These are phyloP conservation scores for Lineus longissimus DNA, from an alignment of 1,140 invertebrate genomes.

Conservation along the genomic window DNA sequence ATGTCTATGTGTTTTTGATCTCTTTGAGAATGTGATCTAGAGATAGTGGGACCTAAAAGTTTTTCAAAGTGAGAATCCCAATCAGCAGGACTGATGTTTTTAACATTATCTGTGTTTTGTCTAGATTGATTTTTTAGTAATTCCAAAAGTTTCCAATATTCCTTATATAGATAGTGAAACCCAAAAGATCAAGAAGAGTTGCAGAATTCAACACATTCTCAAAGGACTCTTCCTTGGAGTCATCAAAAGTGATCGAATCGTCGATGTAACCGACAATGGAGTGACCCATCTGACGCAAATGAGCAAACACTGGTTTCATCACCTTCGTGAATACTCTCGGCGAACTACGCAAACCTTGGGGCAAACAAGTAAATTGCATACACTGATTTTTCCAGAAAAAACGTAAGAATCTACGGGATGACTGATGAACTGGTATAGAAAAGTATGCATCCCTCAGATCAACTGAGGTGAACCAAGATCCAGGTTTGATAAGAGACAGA, in stretches of 20 bases:
- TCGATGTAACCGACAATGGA: not conserved
- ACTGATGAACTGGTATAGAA: not conserved
- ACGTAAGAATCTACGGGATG: not conserved
- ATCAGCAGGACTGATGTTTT: too few species aligned
- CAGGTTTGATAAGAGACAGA: not conserved
- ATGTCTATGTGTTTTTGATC: too few species aligned
- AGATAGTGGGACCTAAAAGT: too few species aligned
- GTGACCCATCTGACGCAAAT: not conserved
- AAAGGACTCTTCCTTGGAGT: conserved; percentile 15
- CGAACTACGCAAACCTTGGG: not conserved
- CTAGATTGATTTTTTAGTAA: too few species aligned
- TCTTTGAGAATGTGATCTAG: too few species aligned
- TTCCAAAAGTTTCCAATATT: too few species aligned
- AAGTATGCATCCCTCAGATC: conserved; percentile 10
- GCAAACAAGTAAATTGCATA: conserved; percentile 10
- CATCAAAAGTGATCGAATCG: conserved; percentile 2
- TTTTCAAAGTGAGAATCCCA: too few species aligned
- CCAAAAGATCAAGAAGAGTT: conserved; percentile 2
- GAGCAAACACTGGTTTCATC: conserved; percentile 11
- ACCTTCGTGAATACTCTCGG: conserved; percentile 7
- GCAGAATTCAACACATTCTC: conserved; percentile 16
- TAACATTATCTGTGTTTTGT: too few species aligned
- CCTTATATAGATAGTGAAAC: conserved; percentile 24
- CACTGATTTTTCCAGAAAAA: not conserved
- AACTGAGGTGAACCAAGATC: conserved; percentile 5